Base-by-base conservation (phyloP, 1,140 invertebrate species). In the Tetragonula clypearis region DNA sequence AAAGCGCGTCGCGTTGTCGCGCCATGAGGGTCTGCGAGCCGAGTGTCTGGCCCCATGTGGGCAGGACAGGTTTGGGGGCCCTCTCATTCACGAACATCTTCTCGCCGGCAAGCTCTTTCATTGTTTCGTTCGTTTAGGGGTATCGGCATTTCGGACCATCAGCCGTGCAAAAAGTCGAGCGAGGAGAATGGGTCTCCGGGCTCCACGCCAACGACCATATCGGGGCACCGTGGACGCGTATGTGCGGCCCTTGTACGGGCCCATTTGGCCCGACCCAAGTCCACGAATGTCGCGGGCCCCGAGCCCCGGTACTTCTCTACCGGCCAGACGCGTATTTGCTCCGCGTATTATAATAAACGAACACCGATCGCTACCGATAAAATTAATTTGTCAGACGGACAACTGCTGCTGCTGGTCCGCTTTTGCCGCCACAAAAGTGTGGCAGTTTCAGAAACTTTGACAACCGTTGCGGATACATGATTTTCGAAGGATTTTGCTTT, bases 51-150 rank as follows among this genome's bases (percentile, higher is more conserved):
- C 79, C 78, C 68, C 90, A 82, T 91, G 90, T 90, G 91, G 91
- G 87, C 87, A 91, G 88, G 88, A 92, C 92, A 88, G 87, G 90
- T 92, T 93, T 87, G 74, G 85, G 74, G 76, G 82, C 84, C 78
- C 81, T 90, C 91, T 93, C 92, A 94, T 93, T 94, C 92, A 94
- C 84, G 86, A 93, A 87, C 90, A 77, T 90, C 85, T 85, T 80
- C 73, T 90, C 82, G 79, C 82, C 88, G 82, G 77, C 60, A 79
- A 73, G 53, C 86, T 93, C 91, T 92, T 93, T 92, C 92, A 93
- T 94, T 93, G 92, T 93, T 93, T 92, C 88, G 87, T 84, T 91
- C 88, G 88, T 92, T 92, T 91, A 85, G 85, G 82, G 82, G 89
- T 91, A 92, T 93, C 88, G 88, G 86, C 84, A 90, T 92, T 91